Evolutionary conservation across 2,888 invertebrate species (phyloP).

Genomic region (Rhaphigaster nebulosa): DNA sequence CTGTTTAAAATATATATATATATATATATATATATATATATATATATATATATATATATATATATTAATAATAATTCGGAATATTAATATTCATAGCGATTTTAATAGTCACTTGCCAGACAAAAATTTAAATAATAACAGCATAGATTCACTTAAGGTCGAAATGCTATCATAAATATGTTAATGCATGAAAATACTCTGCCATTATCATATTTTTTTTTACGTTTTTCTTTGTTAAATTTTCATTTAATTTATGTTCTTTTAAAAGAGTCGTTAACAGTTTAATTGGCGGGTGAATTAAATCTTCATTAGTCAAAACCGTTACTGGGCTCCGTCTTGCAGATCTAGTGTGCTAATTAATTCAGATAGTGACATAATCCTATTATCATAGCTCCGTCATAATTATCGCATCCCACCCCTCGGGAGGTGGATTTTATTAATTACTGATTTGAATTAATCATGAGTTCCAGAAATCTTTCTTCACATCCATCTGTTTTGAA

Average conservation of each 20-base stretch:
- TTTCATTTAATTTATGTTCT: not conserved
- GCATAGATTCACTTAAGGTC: not conserved
- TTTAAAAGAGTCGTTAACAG: not conserved
- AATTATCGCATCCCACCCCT: not conserved
- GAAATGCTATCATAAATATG: not conserved
- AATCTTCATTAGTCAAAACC: not conserved
- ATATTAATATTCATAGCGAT: not conserved
- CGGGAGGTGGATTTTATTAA: conserved; percentile 19
- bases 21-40: too few relatives aligned
- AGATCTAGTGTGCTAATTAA: not conserved
- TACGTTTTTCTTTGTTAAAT: not conserved
- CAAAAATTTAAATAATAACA: not conserved
- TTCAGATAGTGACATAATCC: conserved; percentile 3
- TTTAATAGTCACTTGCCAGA: not conserved
- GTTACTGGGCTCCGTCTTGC: not conserved
- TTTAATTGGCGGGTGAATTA: not conserved
- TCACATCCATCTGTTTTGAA: not conserved
- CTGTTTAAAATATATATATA: too few relatives aligned
- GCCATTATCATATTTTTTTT: not conserved
- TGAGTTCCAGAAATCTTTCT: not conserved
- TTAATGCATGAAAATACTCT: not conserved
- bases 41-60: too few relatives aligned
- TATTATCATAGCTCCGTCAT: not conserved
- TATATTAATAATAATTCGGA: too few relatives aligned
- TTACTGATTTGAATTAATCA: not conserved